Evolutionary conservation across 2,113 vertebrate species (phyloP).

Genomic region (Melospiza melodia): DNA sequence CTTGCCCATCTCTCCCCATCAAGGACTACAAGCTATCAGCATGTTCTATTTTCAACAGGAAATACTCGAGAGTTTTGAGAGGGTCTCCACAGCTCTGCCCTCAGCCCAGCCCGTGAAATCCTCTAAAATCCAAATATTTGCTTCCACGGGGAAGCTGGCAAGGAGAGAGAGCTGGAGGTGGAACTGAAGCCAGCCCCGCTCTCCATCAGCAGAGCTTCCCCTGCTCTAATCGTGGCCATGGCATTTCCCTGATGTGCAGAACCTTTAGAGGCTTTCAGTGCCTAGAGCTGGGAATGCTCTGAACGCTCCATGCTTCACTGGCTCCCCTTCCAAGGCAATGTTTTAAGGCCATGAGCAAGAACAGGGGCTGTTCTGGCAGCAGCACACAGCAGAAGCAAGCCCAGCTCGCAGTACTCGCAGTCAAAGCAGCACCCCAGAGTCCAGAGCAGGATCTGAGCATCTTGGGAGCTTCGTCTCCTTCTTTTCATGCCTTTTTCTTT

Average conservation of each 20-base stretch:
- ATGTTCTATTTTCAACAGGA: not conserved
- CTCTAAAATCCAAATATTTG: not conserved
- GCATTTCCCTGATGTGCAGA: conserved; percentile 15
- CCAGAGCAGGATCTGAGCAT: not conserved
- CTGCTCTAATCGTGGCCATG: not conserved
- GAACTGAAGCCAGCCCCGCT: not conserved
- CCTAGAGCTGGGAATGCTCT: not conserved
- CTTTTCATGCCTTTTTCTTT: not conserved
- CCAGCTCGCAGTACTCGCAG: not conserved
- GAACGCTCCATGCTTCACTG: not conserved
- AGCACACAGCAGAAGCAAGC: not conserved
- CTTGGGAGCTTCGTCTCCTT: not conserved
- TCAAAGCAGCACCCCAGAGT: not conserved
- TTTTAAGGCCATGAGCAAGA: not conserved
- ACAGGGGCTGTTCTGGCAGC: not conserved
- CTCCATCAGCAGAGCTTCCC: not conserved
- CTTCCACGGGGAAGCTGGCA: not conserved
- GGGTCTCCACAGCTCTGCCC: not conserved
- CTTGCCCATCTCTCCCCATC: not conserved
- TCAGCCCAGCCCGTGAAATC: not conserved
- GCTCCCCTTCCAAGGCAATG: not conserved
- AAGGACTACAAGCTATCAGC: not conserved
- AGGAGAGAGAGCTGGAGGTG: not conserved
- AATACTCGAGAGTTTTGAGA: not conserved
- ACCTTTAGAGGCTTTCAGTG: not conserved